Base-by-base conservation (phyloP, 2,113 vertebrate species). In the Turdus rufiventris region DNA sequence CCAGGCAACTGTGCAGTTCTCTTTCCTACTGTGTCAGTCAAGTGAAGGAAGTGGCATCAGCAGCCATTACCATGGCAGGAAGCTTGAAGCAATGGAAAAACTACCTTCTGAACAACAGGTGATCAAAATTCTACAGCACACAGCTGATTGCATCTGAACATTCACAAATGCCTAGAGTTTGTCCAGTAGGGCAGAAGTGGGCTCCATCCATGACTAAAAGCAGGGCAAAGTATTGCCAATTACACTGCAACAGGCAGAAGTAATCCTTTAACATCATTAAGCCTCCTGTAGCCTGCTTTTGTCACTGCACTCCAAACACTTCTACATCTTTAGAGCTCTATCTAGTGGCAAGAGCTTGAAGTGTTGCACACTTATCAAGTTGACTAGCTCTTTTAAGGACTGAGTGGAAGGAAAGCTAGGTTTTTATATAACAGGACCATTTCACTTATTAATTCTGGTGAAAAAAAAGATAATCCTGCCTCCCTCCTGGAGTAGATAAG, bases 301-400 rank as follows among this genome's bases (percentile, higher is more conserved):
- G 29, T 42, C 47, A 36, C 33, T 28, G 34, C 16, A 16, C 13
- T 53, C 20, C 48, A 48, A 89, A 82, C 20, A 57, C 3, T 85
- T 92, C 51, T 43, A 20, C 28, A 56, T 58, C 61, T 83, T 54
- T 50, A 94, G 87, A 96, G 97, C 96, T 96, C 97, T 53, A 93
- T 34, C 93, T 96, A 95, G 94, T 63, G 97, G 95, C 58, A 50
- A 89, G 10, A 84, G 31, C 19, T 54, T 53, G 88, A 90, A 93
- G 75, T 84, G 63, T 2, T 31, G 3, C 7, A 10, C 56, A 29
- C 29, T 71, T 26, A n/a, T 34, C 24, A 74, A 62, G 42, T 1
- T 33, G 36, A 88, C 28, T 3, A 77, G 14, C 12, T 14, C 25
- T 78, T 79, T 21, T 2, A 57, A 31, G 4, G 11, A 57, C 47